Evolutionary conservation across 2,113 vertebrate species (phyloP).

Genomic region (Leucopsar rothschildi): DNA sequence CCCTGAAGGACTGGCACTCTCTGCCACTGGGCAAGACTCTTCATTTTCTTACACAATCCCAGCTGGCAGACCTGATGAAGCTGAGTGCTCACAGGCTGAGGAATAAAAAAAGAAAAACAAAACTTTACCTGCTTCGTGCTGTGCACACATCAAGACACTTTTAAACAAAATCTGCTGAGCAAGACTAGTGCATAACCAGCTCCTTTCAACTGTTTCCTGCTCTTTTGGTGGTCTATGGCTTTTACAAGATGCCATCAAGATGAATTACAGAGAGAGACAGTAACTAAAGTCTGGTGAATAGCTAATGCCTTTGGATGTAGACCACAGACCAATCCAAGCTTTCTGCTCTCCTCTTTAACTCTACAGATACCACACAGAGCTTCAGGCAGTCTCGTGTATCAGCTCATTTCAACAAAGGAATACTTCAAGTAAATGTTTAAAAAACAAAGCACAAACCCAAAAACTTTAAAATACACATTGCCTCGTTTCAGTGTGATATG

Average conservation of each 20-base stretch:
- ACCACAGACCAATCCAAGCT: not conserved
- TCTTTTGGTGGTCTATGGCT: conserved; percentile 4
- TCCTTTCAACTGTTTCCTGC: not conserved
- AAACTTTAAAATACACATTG: not conserved
- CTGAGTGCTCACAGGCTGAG: not conserved
- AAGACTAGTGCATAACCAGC: not conserved
- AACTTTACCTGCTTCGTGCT: not conserved
- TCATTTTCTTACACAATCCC: not conserved
- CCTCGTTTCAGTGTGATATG: not conserved
- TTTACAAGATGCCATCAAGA: not conserved
- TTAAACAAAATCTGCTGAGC: not conserved
- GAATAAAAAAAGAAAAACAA: not conserved
- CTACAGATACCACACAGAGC: not conserved
- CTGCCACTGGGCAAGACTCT: not conserved
- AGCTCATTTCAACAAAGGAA: not conserved
- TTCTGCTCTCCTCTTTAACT: not conserved
- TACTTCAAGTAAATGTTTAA: not conserved
- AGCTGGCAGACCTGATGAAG: not conserved
- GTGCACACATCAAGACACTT: not conserved
- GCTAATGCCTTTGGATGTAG: not conserved
- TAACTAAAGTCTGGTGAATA: not conserved
- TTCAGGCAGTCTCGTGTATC: not conserved
- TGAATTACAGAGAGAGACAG: not conserved
- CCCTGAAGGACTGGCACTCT: not conserved
- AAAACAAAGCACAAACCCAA: not conserved